phyloP scores from a whole-genome alignment of 1,140 invertebrate genomes.

The Drosophila serrata region DNA sequence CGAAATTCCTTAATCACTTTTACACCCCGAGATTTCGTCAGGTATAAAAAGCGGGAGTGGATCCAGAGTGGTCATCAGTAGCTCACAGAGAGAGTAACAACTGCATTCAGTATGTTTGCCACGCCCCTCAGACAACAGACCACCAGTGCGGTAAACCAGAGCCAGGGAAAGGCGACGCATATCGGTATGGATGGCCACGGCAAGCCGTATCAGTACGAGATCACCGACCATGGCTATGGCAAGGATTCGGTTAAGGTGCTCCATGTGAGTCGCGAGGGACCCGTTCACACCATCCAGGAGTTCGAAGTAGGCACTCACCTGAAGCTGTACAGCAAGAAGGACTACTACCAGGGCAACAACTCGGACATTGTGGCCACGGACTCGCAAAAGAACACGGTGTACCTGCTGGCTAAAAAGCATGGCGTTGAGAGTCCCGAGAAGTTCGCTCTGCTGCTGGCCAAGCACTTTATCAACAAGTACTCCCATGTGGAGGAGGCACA shows the following conservation, averaged over 20 bases:
- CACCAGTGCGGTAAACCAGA: not conserved
- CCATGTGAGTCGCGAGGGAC: constrained; percentile 88
- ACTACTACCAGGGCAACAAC: constrained; percentile 88
- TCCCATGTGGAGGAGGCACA: constrained; percentile 89
- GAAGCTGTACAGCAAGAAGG: constrained; percentile 89
- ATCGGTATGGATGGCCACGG: constrained; percentile 14
- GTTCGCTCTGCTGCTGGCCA: constrained; percentile 89
- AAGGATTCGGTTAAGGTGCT: constrained; percentile 91
- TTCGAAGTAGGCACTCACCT: constrained; percentile 91
- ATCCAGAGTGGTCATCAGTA: constrained; percentile 20
- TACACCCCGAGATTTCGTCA: not conserved
- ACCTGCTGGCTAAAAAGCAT: constrained; percentile 91
- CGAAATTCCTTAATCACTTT: constrained; percentile 9
- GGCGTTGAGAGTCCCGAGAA: constrained; percentile 91
- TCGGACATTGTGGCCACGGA: constrained; percentile 92
- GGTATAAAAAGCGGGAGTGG: constrained; percentile 21
- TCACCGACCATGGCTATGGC: constrained; percentile 90
- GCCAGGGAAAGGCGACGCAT: constrained; percentile 1
- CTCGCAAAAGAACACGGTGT: constrained; percentile 94
- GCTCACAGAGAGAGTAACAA: not conserved
- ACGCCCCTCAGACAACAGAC: constrained; percentile 47
- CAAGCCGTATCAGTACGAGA: constrained; percentile 85
- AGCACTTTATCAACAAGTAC: constrained; percentile 91
- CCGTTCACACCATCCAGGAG: constrained; percentile 89
- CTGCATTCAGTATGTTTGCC: constrained; percentile 44